These are phyloP conservation scores for Zootoca vivipara DNA, from an alignment of 2,113 vertebrate genomes.

Conservation along the genomic window DNA sequence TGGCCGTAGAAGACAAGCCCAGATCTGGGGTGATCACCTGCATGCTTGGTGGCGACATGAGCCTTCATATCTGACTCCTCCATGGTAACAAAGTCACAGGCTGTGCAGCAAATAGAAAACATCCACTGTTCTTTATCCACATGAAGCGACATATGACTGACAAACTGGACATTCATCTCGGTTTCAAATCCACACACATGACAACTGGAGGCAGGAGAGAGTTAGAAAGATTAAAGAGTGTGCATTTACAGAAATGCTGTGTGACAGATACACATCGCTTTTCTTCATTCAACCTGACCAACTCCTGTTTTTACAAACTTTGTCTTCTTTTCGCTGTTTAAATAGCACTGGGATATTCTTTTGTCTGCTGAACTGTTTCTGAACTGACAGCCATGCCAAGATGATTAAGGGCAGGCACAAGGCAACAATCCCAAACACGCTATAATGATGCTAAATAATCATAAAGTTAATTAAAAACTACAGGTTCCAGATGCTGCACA, in stretches of 20 bases:
- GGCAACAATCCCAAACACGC: conserved; percentile 68
- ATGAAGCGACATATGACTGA: conserved; percentile 99
- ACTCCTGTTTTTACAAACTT: neutral
- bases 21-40: conserved; percentile 78
- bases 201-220: conserved; percentile 80
- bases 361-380: conserved; percentile 54
- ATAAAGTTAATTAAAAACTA: conserved; percentile 80
- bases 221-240: conserved; percentile 22
- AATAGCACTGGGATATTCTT: conserved; percentile 42
- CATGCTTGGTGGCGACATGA: conserved; percentile 89
- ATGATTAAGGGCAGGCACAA: conserved; percentile 63
- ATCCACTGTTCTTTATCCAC: conserved; percentile 99
- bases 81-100: conserved; percentile 94
- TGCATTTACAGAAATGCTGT: neutral
- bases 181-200: conserved; percentile 99
- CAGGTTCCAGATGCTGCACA: conserved; percentile 78
- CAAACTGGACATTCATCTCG: conserved; percentile 97
- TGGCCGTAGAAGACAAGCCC: conserved; percentile 41
- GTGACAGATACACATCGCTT: neutral
- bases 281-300: neutral
- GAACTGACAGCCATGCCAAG: conserved; percentile 62
- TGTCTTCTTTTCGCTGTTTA: neutral
- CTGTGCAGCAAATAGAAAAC: conserved; percentile 97
- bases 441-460: conserved; percentile 71
- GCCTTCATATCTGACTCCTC: conserved; percentile 95